phyloP scores from a whole-genome alignment of 1,140 invertebrate species.

The Bombus polaris region DNA sequence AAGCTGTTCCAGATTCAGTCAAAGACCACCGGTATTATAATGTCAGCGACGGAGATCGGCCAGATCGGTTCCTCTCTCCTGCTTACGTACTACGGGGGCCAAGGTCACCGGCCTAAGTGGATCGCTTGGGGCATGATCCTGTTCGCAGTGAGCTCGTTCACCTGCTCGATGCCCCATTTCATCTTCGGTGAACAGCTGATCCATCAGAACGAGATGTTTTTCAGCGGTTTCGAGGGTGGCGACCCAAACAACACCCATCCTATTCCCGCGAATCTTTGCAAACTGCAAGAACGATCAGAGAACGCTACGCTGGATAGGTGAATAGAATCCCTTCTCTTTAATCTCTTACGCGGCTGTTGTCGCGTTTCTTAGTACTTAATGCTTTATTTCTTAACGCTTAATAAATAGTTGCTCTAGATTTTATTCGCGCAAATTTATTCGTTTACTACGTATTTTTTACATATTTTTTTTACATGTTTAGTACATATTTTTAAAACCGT shows the following conservation, averaged over 20 bases:
- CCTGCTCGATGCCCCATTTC: slow-evolving; percentile 93
- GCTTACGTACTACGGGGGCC: slow-evolving; percentile 96
- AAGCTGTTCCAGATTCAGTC: slow-evolving; percentile 98
- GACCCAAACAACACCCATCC: slow-evolving; percentile 73
- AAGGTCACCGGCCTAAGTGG: slow-evolving; percentile 97
- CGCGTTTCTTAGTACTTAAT: not conserved
- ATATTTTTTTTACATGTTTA: not conserved
- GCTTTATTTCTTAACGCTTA: not conserved
- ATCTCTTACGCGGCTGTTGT: too few relatives aligned
- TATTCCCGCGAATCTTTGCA: slow-evolving; percentile 79
- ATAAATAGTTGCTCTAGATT: not conserved
- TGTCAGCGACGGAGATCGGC: slow-evolving; percentile 97
- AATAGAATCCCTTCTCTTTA: not conserved
- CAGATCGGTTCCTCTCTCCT: slow-evolving; percentile 95
- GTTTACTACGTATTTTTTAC: not conserved
- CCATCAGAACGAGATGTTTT: slow-evolving; percentile 85
- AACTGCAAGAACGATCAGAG: slow-evolving; percentile 62
- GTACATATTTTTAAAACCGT: not conserved
- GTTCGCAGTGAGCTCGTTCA: slow-evolving; percentile 93
- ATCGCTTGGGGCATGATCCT: slow-evolving; percentile 96
- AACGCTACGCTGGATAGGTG: slow-evolving; percentile 74
- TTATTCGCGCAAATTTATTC: not conserved
- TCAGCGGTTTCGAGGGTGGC: slow-evolving; percentile 77
- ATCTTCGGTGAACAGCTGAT: slow-evolving; percentile 90
- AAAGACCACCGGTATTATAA: slow-evolving; percentile 95